Evolutionary conservation across 2,888 invertebrate species (phyloP).

Genomic region (Tiphia femorata): DNA sequence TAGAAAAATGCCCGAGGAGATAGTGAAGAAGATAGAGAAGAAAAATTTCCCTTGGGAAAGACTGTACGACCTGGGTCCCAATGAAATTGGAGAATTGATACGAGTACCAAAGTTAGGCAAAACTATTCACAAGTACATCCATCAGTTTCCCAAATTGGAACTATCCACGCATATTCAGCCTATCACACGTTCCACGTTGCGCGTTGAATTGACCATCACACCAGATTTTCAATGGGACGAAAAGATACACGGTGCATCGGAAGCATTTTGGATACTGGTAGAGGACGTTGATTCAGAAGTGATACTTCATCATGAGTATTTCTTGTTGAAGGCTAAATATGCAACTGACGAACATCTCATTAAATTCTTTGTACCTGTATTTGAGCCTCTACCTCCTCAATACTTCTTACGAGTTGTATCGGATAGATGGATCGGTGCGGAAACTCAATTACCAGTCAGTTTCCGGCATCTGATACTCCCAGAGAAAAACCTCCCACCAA

Average conservation of each 20-base stretch:
- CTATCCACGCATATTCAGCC: slow-evolving; percentile 98
- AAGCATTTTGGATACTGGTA: slow-evolving; percentile 90
- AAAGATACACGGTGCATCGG: slow-evolving; percentile 85
- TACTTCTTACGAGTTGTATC: slow-evolving; percentile 94
- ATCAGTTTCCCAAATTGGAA: slow-evolving; percentile 97
- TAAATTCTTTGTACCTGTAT: slow-evolving; percentile 98
- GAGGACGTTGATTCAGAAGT: slow-evolving; percentile 91
- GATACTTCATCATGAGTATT: slow-evolving; percentile 91
- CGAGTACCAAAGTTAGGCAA: slow-evolving; percentile 93
- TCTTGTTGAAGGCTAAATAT: slow-evolving; percentile 95
- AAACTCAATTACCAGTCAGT: slow-evolving; percentile 96
- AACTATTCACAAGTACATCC: slow-evolving; percentile 95
- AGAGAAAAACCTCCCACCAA: slow-evolving; percentile 98
- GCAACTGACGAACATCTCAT: slow-evolving; percentile 94
- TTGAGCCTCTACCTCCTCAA: slow-evolving; percentile 98
- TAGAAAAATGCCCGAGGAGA: slow-evolving; percentile 96
- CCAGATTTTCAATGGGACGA: slow-evolving; percentile 99
- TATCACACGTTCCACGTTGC: slow-evolving; percentile 91
- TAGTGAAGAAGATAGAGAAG: slow-evolving; percentile 97
- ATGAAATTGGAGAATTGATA: slow-evolving; percentile 95
- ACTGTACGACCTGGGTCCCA: slow-evolving; percentile 95
- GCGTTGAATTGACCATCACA: slow-evolving; percentile 96
- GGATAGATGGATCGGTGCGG: slow-evolving; percentile 94
- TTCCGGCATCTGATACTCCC: slow-evolving; percentile 97
- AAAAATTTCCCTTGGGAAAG: slow-evolving; percentile 96